These are phyloP conservation scores for Patella depressa DNA, from an alignment of 2,888 invertebrate species.

Conservation along the genomic window DNA sequence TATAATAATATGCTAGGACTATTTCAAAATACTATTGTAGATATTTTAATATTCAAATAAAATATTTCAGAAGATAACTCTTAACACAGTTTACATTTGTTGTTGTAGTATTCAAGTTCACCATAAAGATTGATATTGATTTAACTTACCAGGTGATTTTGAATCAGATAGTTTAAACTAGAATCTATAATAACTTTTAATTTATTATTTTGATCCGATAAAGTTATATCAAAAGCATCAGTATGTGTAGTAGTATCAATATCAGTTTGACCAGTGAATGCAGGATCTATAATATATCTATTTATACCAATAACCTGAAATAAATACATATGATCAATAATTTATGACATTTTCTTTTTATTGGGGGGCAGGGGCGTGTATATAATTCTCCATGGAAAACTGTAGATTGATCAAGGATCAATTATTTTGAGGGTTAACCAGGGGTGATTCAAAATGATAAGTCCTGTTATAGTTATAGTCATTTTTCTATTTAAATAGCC, in stretches of 20 bases:
- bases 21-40: no score
- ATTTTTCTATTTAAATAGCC: neutral
- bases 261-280: constrained; percentile 40
- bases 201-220: constrained; percentile 39
- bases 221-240: constrained; percentile 48
- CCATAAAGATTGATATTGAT: neutral
- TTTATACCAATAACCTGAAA: constrained; percentile 48
- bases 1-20: no score
- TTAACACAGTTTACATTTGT: neutral
- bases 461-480: no score
- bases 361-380: no score
- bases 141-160: constrained; percentile 44
- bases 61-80: neutral
- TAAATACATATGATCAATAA: neutral
- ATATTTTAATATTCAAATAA: neutral
- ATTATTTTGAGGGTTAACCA: no score
- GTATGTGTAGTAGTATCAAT: constrained; percentile 25
- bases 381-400: no score
- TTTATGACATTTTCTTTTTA: no score
- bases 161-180: constrained; percentile 36
- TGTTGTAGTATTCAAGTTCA: neutral
- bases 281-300: constrained; percentile 48
- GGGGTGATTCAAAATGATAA: no score
- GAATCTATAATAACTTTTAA: constrained; percentile 41
- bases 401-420: no score